Evolutionary conservation across 2,113 vertebrate species (phyloP).

Genomic region (Hyperoodon ampullatus): DNA sequence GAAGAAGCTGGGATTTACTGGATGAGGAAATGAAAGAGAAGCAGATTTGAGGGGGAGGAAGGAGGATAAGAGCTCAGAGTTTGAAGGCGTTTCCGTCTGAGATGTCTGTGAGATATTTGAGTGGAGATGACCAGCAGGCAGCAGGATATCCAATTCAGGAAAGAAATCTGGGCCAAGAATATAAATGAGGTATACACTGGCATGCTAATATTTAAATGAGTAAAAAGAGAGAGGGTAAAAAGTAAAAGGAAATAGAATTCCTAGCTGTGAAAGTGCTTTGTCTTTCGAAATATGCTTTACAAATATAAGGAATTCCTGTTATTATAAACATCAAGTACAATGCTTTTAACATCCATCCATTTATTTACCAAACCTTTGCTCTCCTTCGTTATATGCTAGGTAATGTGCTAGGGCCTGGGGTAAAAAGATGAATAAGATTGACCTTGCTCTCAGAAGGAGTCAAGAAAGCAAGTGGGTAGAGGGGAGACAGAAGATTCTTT

Average conservation of each 20-base stretch:
- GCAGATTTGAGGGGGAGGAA: background rate
- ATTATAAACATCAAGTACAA: background rate
- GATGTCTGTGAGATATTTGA: background rate
- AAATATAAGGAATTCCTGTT: background rate
- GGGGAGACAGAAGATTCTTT: background rate
- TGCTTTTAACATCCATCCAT: background rate
- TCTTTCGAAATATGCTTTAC: background rate
- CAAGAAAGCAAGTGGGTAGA: background rate
- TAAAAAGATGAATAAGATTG: background rate
- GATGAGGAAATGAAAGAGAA: background rate
- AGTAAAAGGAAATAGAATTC: background rate
- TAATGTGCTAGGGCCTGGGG: background rate
- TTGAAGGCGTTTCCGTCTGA: background rate
- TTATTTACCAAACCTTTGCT: background rate
- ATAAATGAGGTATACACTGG: background rate
- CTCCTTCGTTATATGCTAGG: background rate
- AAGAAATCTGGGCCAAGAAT: background rate
- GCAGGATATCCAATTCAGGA: background rate
- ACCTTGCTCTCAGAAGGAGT: background rate
- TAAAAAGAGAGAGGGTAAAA: background rate
- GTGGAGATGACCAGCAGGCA: background rate
- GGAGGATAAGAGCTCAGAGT: background rate
- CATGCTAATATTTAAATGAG: background rate
- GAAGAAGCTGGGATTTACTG: background rate
- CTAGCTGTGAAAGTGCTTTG: background rate